Conservation (phyloP, 2,113 vertebrate genomes). For the Propithecus coquereli region DNA sequence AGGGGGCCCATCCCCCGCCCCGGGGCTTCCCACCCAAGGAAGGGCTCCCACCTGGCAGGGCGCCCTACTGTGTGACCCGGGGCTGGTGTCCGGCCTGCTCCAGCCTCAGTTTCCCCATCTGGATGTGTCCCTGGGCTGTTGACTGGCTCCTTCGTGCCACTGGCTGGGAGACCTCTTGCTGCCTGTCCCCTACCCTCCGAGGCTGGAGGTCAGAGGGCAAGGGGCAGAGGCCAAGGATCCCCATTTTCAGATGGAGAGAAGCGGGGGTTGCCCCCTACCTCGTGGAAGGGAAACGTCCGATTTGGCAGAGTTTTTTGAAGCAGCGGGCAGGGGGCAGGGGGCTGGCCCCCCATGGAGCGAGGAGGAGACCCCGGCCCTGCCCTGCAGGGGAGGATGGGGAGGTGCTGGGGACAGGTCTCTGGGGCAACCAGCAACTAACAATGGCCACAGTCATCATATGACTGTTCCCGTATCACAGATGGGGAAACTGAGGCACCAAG, state of each 20-base stretch:
- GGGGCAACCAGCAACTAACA: background rate
- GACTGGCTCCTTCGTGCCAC: background rate
- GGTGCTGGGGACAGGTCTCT: background rate
- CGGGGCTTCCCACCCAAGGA: background rate
- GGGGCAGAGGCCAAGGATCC: background rate
- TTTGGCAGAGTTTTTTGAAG: background rate
- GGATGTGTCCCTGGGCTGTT: background rate
- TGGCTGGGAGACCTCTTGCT: fast-evolving
- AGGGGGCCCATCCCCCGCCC: background rate
- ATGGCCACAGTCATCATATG: background rate
- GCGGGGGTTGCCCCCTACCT: background rate
- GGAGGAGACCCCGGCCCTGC: background rate
- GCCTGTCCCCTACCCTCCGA: fast-evolving
- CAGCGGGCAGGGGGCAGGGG: background rate
- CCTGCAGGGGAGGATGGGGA: background rate
- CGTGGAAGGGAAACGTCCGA: background rate
- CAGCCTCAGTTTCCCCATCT: background rate
- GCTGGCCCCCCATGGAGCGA: background rate
- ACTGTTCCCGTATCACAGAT: background rate
- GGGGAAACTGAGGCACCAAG: background rate
- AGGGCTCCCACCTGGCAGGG: background rate
- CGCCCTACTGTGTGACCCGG: background rate
- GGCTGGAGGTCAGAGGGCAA: background rate
- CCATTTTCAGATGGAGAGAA: background rate
- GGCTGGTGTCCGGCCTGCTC: background rate